These are phyloP conservation scores for Labeo rohita DNA, from an alignment of 2,113 vertebrate genomes.

Conservation along the genomic window DNA sequence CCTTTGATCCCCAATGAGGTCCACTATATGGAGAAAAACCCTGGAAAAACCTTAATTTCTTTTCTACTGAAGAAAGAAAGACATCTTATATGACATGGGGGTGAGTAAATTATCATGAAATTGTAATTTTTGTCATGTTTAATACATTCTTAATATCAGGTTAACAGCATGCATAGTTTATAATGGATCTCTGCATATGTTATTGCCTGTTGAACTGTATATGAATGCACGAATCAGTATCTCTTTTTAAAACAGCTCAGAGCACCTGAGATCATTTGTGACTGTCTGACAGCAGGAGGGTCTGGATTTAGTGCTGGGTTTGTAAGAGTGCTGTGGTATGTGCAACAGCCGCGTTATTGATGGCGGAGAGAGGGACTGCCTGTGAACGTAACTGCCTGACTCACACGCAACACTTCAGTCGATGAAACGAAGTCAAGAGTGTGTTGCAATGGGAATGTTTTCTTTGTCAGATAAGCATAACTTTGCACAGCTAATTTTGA, in stretches of 20 bases:
- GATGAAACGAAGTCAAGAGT: not conserved
- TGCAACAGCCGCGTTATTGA: slow-evolving; percentile 12
- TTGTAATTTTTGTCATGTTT: no score
- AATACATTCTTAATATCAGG: not conserved
- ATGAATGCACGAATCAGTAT: not conserved
- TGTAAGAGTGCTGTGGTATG: not conserved
- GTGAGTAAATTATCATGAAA: no score
- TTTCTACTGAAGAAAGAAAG: no score
- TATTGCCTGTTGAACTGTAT: not conserved
- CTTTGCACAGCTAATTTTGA: not conserved
- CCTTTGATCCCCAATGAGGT: not conserved
- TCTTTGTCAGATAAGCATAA: not conserved
- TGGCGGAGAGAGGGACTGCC: not conserved
- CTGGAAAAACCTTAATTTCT: no score
- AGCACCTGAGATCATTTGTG: not conserved
- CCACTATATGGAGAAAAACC: no score
- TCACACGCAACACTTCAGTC: slow-evolving; percentile 19
- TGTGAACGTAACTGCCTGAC: not conserved
- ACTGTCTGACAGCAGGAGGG: not conserved
- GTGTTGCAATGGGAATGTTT: not conserved
- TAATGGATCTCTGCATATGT: not conserved
- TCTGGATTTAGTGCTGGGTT: slow-evolving; percentile 24
- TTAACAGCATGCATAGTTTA: not conserved
- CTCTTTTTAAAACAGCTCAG: not conserved
- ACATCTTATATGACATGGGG: no score